Percentiles rank a stretch among this genome's conserved stretches.
Evolutionary conservation across 2,797 vertebrate genomes (phyloP).

Genomic region (Decapterus maruadsi): DNA sequence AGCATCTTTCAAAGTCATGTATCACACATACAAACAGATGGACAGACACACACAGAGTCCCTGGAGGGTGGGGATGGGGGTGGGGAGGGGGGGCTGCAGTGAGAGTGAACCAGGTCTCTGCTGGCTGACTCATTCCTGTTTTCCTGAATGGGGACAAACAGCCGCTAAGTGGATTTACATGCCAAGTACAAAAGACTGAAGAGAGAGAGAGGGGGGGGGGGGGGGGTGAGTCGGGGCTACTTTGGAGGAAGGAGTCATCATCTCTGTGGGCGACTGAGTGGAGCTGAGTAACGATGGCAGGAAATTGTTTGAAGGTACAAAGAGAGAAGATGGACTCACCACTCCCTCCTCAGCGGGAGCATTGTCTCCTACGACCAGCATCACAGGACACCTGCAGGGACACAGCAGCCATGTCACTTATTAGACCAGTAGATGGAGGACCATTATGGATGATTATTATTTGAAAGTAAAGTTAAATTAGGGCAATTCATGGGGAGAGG

Average conservation of each 20-base stretch:
- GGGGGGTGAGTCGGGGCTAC: not conserved
- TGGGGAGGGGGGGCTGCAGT: not conserved
- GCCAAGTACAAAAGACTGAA: conserved; percentile 37
- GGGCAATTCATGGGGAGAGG: too few relatives aligned
- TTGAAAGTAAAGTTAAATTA: too few relatives aligned
- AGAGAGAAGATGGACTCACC: conserved; percentile 85
- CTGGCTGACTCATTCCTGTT: conserved; percentile 60
- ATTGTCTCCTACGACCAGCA: conserved; percentile 98
- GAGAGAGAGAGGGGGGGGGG: not conserved
- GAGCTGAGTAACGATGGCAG: not conserved
- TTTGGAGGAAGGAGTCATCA: not conserved
- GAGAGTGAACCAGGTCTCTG: conserved; percentile 32
- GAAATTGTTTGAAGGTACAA: not conserved
- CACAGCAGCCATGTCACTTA: not conserved
- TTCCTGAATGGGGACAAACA: conserved; percentile 37
- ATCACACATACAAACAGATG: conserved; percentile 25
- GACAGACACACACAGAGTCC: conserved; percentile 19
- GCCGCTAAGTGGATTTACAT: conserved; percentile 15
- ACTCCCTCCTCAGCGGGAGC: conserved; percentile 96
- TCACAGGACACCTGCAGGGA: conserved; percentile 91
- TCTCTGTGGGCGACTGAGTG: not conserved
- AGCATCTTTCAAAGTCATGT: too few relatives aligned
- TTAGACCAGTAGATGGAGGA: not conserved
- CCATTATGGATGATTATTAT: too few relatives aligned
- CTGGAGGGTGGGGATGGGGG: conserved; percentile 1